Evolutionary conservation across 30 jellyfish, hydroid and myxozoan species (phyloP).

Genomic region (Aurelia aurita): DNA sequence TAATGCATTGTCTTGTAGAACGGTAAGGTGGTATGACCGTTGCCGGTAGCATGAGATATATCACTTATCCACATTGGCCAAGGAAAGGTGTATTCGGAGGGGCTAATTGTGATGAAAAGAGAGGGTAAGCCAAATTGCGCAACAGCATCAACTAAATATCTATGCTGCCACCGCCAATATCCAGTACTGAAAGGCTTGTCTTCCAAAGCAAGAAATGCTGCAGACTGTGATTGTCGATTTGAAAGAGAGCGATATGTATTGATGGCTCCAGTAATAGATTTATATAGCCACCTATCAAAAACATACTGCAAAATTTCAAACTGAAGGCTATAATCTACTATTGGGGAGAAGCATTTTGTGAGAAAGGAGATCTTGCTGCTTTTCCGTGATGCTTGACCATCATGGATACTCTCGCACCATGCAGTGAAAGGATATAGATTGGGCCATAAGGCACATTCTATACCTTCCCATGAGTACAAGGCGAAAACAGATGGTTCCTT

Average conservation of each 20-base stretch:
- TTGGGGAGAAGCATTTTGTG: neutral
- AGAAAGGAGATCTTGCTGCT: constrained; percentile 17
- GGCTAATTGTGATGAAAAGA: constrained; percentile 17
- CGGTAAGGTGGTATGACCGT: constrained; percentile 21
- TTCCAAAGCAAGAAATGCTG: constrained; percentile 25
- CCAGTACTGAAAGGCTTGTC: constrained; percentile 16
- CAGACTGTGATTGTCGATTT: neutral
- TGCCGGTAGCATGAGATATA: neutral
- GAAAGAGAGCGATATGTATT: neutral
- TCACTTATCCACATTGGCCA: constrained; percentile 21
- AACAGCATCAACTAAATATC: constrained; percentile 43
- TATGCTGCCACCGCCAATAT: constrained; percentile 53
- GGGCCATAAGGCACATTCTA: constrained; percentile 58
- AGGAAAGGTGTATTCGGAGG: constrained; percentile 45
- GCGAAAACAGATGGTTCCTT: neutral
- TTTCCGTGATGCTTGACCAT: neutral
- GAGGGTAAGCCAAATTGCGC: constrained; percentile 40
- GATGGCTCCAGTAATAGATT: constrained; percentile 27
- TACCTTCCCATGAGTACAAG: constrained; percentile 18
- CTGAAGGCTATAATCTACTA: neutral
- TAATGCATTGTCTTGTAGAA: constrained; percentile 8
- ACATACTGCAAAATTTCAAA: neutral
- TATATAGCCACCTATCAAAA: constrained; percentile 30
- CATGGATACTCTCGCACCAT: constrained; percentile 36
- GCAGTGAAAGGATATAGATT: constrained; percentile 37